A percentile compares a stretch with the other conserved stretches of the same genome.
Evolutionary conservation across 2,888 invertebrate species (phyloP).

Genomic region (Diarsia brunnea): DNA sequence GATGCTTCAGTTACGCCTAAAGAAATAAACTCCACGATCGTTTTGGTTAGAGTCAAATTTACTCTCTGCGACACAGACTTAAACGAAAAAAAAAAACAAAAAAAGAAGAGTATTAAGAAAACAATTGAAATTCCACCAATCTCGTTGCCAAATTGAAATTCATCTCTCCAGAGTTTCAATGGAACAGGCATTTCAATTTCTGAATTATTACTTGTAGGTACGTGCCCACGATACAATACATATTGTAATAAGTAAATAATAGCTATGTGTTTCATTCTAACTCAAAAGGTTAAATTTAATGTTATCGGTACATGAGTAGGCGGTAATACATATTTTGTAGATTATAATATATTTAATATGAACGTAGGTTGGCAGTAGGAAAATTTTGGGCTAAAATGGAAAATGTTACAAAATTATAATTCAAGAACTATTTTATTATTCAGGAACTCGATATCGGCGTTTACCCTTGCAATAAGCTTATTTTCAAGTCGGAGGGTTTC

Average conservation of each 20-base stretch:
- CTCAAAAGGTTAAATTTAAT: background rate
- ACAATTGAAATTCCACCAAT: conserved; percentile 24
- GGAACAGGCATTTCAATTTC: conserved; percentile 12
- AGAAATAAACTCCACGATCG: background rate
- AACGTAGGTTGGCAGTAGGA: background rate
- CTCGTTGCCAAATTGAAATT: conserved; percentile 25
- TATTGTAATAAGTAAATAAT: background rate
- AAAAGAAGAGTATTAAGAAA: conserved; percentile 9
- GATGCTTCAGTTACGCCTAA: background rate
- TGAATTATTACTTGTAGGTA: conserved; percentile 16
- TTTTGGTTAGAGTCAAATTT: conserved; percentile 4
- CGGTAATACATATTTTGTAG: background rate
- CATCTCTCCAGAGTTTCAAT: background rate
- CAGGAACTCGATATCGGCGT: too few relatives aligned
- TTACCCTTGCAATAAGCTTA: too few relatives aligned
- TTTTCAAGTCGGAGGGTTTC: too few relatives aligned
- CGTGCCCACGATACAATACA: background rate
- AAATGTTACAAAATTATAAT: too few relatives aligned
- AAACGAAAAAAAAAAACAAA: background rate
- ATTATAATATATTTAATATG: background rate
- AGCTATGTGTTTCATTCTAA: background rate
- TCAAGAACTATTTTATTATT: too few relatives aligned
- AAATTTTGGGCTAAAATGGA: too few relatives aligned
- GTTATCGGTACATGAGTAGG: too few relatives aligned
- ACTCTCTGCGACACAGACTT: background rate